Evolutionary conservation across 2,113 vertebrate genomes (phyloP), one percentile per base, ranked within the genome.

Genomic region (Axis porcinus): DNA sequence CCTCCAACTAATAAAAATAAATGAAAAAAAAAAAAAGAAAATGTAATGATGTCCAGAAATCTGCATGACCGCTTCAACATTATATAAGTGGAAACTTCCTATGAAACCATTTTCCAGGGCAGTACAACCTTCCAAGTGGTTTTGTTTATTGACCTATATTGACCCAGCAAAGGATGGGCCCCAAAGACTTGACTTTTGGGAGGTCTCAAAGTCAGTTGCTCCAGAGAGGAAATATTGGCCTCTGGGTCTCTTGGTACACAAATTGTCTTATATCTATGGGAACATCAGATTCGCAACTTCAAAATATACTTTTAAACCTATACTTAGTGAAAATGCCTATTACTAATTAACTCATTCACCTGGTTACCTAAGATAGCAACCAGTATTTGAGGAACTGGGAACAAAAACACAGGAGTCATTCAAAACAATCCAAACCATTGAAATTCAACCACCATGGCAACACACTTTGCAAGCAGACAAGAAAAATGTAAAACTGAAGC

Each of bases 381-480:
- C 50, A 45, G 55, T 36, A 94, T 95, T 98, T 97, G 94, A 96
- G 88, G 94, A 92, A 94, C 21, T 1, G 1, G 82, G 79, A 97
- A 83, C 36, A 60, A 93, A 97, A 97, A 96, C 93, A 91, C 78
- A 87, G 95, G 83, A 96, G 97, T 96, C 96, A 86, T 95, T 97
- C 45, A 94, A 97, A 97, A 97, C 91, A 92, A 94, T 90, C 79
- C 93, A 95, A 89, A 64, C 91, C 91, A 93, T 91, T 97, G 96
- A 97, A 95, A 97, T 97, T 93, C 96, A 97, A 93, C 96, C 96
- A 97, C 97, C 45, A 2, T 95, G 95, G 94, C 95, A 97, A 95
- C 57, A 93, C 91, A 93, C 91, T 98, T 91, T 89, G 91, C 96
- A 93, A 91, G 96, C 89, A 60, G 96, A 97, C 78, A 62, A 96